Conservation (phyloP, 2,888 invertebrate species). For the Diarsia brunnea region DNA sequence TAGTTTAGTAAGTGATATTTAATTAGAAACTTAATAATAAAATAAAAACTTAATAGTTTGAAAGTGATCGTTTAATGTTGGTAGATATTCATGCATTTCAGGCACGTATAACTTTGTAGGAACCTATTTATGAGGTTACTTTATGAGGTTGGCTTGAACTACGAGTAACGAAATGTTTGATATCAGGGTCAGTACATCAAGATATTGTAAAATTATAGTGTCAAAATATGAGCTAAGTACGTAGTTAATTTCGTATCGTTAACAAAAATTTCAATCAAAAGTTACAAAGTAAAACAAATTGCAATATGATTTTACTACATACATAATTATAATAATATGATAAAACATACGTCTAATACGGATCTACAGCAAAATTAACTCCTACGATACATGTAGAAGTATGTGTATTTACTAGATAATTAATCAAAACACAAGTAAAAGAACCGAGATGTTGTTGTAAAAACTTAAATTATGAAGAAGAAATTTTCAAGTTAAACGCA, state of each 20-base stretch:
- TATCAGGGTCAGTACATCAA: not conserved
- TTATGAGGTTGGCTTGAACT: not conserved
- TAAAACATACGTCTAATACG: not conserved
- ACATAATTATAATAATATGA: too few relatives aligned
- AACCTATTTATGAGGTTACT: not conserved
- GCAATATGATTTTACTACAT: not conserved
- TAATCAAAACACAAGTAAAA: not conserved
- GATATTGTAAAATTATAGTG: not conserved
- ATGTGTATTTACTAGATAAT: too few relatives aligned
- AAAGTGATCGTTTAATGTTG: too few relatives aligned
- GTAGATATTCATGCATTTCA: not conserved
- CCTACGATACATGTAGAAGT: too few relatives aligned
- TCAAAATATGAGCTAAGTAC: not conserved
- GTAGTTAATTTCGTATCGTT: not conserved
- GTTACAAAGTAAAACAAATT: not conserved
- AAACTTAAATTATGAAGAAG: not conserved
- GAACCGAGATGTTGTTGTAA: not conserved
- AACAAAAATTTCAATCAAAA: not conserved
- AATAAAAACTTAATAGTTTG: not conserved
- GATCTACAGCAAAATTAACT: not conserved
- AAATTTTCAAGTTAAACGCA: constrained; percentile 22
- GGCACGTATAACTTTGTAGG: not conserved
- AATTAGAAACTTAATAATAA: not conserved
- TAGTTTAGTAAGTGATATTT: not conserved
- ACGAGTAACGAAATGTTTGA: not conserved